Evolutionary conservation across 2,113 vertebrate species (phyloP), one percentile per base, ranked within the genome.

Genomic region (Forbesichthys papilliferus): DNA sequence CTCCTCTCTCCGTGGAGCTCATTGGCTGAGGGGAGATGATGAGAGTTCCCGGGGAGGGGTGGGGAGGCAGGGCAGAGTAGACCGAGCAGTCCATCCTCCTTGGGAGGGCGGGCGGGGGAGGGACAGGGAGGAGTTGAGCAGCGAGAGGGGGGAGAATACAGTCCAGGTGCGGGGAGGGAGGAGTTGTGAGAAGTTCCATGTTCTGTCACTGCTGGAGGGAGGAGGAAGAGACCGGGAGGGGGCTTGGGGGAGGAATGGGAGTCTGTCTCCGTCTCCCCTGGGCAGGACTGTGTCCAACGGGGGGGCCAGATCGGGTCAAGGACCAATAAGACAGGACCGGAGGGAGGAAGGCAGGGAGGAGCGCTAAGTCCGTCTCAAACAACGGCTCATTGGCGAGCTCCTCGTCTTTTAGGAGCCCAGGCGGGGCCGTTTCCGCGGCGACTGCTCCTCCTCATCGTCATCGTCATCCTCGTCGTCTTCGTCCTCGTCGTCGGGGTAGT

Each of bases 401-500:
- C 27, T 77, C 84, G 36, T 42, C 5, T 42, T 85, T 95, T 99
- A 99, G 80, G 96, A 98, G 88, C 96, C 96, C 79, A 99, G 93
- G 61, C 97, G 95, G 85, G 97, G 94, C 87, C 97, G 95, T 90
- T 99, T 99, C 77, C 96, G 92, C 51, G 95, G 96, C 68, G 96
- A 93, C 51, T 96, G 92, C 68, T 97, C 96, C 70, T 92, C 92
- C 14, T 93, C 27, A 3, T 27, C 27, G 27, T 27, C 91, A 4
- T 93, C 91, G 0, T 91, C 91, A 0, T 91, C 90, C 65, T 89
- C 96, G 42, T 98, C 95, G 58, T 98, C 97, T 0, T 99, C 97
- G 1, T 99, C 97, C 90, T 99, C 97, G 67, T 99, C 97, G 36
- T 98, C 97, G 52, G 97, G 96, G 82, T 99, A 99, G 91, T 99